Percentiles rank a stretch among this genome's conserved stretches.
Evolutionary conservation across 1,140 invertebrate genomes (phyloP).

Genomic region (Bactericera cockerelli): DNA sequence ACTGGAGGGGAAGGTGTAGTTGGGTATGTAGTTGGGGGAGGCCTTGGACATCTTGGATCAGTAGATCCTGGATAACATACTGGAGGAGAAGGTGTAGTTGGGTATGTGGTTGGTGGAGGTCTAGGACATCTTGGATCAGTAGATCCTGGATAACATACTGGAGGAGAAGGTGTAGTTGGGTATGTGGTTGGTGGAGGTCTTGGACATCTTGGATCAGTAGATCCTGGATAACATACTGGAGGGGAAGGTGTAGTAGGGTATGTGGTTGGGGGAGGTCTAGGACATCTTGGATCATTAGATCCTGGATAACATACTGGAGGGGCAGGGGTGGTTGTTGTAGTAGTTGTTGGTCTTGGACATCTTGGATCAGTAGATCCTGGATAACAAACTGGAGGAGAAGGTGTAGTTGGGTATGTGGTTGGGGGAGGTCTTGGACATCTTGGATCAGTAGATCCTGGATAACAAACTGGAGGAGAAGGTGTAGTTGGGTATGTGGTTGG

Average conservation of each 20-base stretch:
- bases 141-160: conserved; percentile 19
- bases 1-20: conserved; percentile 23
- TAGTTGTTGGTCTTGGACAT: conserved; percentile 23
- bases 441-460: conserved; percentile 20
- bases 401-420: conserved; percentile 19
- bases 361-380: conserved; percentile 25
- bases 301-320: conserved; percentile 22
- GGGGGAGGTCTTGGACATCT: conserved; percentile 15
- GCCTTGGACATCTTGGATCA: conserved; percentile 27
- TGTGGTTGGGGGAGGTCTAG: conserved; percentile 14
- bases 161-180: conserved; percentile 12
- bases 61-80: conserved; percentile 21
- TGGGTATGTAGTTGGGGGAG: conserved; percentile 26
- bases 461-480: conserved; percentile 10
- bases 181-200: conserved; percentile 21
- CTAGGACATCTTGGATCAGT: conserved; percentile 17
- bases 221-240: conserved; percentile 26
- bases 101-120: conserved; percentile 18
- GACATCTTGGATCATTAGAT: conserved; percentile 24
- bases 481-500: conserved; percentile 16
- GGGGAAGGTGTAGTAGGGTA: no score
- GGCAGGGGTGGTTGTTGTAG: conserved; percentile 18
- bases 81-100: conserved; percentile 15
- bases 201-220: conserved; percentile 26
- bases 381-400: conserved; percentile 17